A percentile compares a stretch with the other conserved stretches of the same genome.
These are phyloP conservation scores for Onychomys arenicola DNA, from an alignment of 2,797 vertebrate species.

Conservation along the genomic window DNA sequence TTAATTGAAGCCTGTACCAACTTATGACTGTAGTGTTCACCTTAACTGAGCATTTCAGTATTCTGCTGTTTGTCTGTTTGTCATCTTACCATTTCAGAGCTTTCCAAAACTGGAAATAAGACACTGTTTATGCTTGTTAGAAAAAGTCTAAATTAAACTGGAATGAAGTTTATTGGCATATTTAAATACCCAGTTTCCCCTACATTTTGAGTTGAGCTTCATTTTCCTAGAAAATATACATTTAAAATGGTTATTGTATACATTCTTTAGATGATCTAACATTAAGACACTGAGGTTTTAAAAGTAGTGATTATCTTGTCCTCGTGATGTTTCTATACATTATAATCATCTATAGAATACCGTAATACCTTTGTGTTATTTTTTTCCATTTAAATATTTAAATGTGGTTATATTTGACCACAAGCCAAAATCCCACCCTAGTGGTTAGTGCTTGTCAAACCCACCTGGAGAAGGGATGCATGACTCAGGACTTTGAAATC, in stretches of 20 bases:
- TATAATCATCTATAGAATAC: not conserved
- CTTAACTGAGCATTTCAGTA: conserved; percentile 76
- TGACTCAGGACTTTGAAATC: conserved; percentile 58
- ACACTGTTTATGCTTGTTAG: conserved; percentile 57
- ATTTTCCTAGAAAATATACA: conserved; percentile 62
- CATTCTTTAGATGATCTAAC: conserved; percentile 22
- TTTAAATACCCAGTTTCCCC: conserved; percentile 24
- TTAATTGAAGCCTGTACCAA: conserved; percentile 88
- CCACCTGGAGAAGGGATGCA: conserved; percentile 9
- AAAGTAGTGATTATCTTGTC: not conserved
- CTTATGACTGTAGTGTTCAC: conserved; percentile 88
- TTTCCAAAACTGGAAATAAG: conserved; percentile 73
- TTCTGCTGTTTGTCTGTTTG: conserved; percentile 80
- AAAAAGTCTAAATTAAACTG: conserved; percentile 41
- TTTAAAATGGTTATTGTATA: conserved; percentile 52
- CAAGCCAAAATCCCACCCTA: conserved; percentile 36
- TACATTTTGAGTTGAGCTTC: conserved; percentile 63
- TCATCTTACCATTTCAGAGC: conserved; percentile 78
- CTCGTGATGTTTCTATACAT: conserved; percentile 2
- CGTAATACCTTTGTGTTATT: not conserved
- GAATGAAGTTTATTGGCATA: conserved; percentile 61
- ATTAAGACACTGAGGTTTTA: conserved; percentile 54
- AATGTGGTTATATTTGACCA: conserved; percentile 37
- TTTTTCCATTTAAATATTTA: conserved; percentile 19
- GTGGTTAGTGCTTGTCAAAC: conserved; percentile 31